These are phyloP conservation scores for Acleris sparsana DNA, from an alignment of 2,888 invertebrate genomes.

Conservation along the genomic window DNA sequence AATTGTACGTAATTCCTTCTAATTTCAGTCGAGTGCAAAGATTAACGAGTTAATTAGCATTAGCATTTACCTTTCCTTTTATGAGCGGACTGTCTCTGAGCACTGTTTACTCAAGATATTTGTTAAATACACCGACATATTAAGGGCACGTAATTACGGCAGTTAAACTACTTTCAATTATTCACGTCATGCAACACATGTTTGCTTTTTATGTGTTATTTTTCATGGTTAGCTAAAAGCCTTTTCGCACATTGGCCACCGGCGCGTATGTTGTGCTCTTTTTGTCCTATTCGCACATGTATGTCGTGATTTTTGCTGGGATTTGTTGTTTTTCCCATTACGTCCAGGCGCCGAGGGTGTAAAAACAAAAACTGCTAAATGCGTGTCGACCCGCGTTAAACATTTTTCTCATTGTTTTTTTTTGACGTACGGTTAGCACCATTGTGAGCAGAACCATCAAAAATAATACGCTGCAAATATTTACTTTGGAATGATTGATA, in stretches of 20 bases:
- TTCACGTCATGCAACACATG: background rate
- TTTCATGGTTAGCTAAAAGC: slow-evolving; percentile 14
- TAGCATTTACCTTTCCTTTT: slow-evolving; percentile 16
- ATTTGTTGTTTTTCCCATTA: slow-evolving; percentile 36
- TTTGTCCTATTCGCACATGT: slow-evolving; percentile 28
- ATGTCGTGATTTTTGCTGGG: slow-evolving; percentile 30
- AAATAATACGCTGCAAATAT: slow-evolving; percentile 19
- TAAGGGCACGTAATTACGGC: slow-evolving; percentile 4
- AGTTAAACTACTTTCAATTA: slow-evolving; percentile 1
- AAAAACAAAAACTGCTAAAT: slow-evolving; percentile 37
- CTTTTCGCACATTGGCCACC: slow-evolving; percentile 14
- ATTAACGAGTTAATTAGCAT: slow-evolving; percentile 26
- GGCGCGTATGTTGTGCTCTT: slow-evolving; percentile 21
- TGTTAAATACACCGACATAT: slow-evolving; percentile 7
- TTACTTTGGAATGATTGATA: slow-evolving; percentile 32
- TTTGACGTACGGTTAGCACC: slow-evolving; percentile 13
- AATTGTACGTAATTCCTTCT: slow-evolving; percentile 3
- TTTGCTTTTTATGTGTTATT: slow-evolving; percentile 10
- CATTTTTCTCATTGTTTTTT: slow-evolving; percentile 30
- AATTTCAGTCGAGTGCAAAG: slow-evolving; percentile 15
- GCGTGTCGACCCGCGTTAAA: slow-evolving; percentile 35
- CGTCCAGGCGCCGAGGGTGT: slow-evolving; percentile 28
- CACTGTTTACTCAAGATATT: slow-evolving; percentile 23
- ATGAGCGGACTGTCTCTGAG: slow-evolving; percentile 15
- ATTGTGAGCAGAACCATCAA: slow-evolving; percentile 21